Evolutionary conservation across 2,797 vertebrate genomes (phyloP).

Genomic region (Nyctalus aviator): DNA sequence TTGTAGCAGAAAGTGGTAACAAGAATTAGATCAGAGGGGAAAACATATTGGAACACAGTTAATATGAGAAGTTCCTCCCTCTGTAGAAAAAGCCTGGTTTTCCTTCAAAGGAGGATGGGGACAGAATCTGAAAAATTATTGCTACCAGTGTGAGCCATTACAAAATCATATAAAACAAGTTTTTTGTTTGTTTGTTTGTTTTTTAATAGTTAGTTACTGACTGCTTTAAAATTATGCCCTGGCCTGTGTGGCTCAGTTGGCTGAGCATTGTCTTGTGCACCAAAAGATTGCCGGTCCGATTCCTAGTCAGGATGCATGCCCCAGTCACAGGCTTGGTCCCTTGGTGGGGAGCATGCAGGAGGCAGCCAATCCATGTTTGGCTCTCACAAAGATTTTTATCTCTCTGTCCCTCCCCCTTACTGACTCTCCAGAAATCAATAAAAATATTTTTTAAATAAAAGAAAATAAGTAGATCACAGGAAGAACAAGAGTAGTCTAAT

Average conservation of each 20-base stretch:
- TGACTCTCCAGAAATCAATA: no score
- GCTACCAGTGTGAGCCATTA: neutral
- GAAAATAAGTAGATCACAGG: neutral
- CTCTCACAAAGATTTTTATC: no score
- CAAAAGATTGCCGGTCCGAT: no score
- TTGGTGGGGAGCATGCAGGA: no score
- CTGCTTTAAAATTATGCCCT: neutral
- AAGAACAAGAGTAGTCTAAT: neutral
- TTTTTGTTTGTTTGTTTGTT: no score
- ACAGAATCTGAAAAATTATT: neutral
- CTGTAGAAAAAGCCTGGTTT: neutral
- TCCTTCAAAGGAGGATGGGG: neutral
- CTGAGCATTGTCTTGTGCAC: no score
- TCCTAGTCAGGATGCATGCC: no score
- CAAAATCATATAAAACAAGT: neutral
- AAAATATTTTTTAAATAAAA: no score
- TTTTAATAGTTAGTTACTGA: neutral
- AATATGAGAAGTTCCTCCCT: neutral
- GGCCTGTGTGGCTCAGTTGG: no score
- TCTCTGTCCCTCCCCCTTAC: no score
- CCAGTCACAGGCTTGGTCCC: no score
- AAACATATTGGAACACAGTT: neutral
- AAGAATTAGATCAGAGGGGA: neutral
- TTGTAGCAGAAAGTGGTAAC: conserved; percentile 35
- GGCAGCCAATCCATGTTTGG: no score